Evolutionary conservation across 2,113 vertebrate genomes (phyloP).

Genomic region (Salvelinus sp.): DNA sequence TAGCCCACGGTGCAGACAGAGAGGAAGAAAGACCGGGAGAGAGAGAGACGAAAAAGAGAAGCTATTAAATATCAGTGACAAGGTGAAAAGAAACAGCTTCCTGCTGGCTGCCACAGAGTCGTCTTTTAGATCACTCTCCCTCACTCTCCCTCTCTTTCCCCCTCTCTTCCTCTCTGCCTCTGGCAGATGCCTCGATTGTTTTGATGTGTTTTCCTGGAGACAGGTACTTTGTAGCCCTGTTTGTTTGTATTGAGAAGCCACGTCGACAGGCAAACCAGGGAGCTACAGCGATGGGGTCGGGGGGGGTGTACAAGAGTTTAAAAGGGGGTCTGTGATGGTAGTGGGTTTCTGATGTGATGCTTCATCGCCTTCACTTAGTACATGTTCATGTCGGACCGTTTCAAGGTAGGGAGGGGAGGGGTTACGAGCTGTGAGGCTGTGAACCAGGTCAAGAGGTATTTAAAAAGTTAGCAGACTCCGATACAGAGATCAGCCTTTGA

Average conservation of each 20-base stretch:
- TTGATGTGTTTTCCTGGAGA: conserved; percentile 42
- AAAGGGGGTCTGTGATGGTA: conserved; percentile 37
- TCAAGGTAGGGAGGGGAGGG: conserved; percentile 22
- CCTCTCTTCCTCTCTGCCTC: background rate
- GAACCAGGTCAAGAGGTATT: background rate
- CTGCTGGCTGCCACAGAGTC: conserved; percentile 26
- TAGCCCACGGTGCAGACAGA: conserved; percentile 52
- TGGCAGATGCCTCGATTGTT: conserved; percentile 38
- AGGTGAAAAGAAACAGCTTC: conserved; percentile 55
- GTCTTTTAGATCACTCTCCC: background rate
- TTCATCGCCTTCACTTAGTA: too few relatives aligned
- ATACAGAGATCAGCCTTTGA: too few relatives aligned
- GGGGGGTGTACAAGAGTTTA: conserved; percentile 23
- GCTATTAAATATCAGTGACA: conserved; percentile 54
- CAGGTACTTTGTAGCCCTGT: conserved; percentile 46
- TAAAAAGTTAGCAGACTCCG: background rate
- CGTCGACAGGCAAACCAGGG: conserved; percentile 29
- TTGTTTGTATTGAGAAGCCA: conserved; percentile 40
- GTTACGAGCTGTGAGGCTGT: conserved; percentile 29
- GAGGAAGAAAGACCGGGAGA: conserved; percentile 22
- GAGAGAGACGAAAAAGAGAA: conserved; percentile 42
- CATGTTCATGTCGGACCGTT: background rate
- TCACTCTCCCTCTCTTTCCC: background rate
- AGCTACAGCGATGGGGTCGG: conserved; percentile 25
- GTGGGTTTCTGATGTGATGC: conserved; percentile 44